Evolutionary conservation across 2,888 invertebrate genomes (phyloP).

Genomic region (Mimumesa dahlbomi): DNA sequence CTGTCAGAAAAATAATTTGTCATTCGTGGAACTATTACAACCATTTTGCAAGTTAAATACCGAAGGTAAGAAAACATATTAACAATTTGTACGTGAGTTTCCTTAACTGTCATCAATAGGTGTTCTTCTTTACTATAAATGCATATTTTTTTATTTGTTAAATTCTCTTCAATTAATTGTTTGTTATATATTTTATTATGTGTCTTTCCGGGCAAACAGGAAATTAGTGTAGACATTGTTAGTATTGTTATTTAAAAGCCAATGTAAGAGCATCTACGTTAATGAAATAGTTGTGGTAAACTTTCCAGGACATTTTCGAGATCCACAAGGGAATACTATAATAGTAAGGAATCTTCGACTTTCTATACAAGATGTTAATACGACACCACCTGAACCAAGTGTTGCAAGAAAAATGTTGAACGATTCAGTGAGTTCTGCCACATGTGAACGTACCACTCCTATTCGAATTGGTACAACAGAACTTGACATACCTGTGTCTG

Average conservation of each 20-base stretch:
- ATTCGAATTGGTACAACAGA: slow-evolving; percentile 83
- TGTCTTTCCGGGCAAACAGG: too few species aligned
- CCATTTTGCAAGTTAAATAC: slow-evolving; percentile 91
- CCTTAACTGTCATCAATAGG: not conserved
- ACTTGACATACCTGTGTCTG: slow-evolving; percentile 87
- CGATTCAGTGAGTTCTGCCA: slow-evolving; percentile 87
- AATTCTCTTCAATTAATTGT: too few species aligned
- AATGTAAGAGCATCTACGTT: too few species aligned
- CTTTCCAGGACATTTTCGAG: slow-evolving; percentile 89
- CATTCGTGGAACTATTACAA: slow-evolving; percentile 93
- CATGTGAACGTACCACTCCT: slow-evolving; percentile 82
- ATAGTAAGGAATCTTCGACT: slow-evolving; percentile 89
- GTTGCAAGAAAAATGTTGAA: slow-evolving; percentile 92
- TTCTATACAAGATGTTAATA: slow-evolving; percentile 90
- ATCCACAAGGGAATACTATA: slow-evolving; percentile 88
- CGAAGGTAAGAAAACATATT: slow-evolving; percentile 84
- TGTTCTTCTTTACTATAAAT: not conserved
- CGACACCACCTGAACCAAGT: slow-evolving; percentile 90
- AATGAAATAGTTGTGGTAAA: too few species aligned
- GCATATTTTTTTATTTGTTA: too few species aligned
- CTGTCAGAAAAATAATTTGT: slow-evolving; percentile 94
- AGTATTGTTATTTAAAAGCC: too few species aligned
- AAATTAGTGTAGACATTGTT: too few species aligned
- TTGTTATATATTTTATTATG: too few species aligned
- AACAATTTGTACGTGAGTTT: not conserved